Evolutionary conservation across 2,797 vertebrate genomes (phyloP).

Genomic region (Spheniscus humboldti): DNA sequence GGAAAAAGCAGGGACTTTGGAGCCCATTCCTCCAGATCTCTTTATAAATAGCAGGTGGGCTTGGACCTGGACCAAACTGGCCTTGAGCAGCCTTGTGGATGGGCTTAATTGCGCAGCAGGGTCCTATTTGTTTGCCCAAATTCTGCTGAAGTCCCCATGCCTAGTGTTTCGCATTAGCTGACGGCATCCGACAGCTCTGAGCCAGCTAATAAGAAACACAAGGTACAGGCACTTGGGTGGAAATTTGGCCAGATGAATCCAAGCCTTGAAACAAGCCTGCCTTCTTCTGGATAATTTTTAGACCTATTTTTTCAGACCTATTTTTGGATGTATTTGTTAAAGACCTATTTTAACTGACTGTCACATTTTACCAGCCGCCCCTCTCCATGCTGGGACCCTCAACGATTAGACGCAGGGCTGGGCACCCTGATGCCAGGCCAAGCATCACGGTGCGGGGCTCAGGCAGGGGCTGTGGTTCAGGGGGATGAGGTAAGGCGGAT

Average conservation of each 20-base stretch:
- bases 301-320: not conserved
- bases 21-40: not conserved
- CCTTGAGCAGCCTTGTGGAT: not conserved
- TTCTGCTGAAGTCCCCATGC: not conserved
- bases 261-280: not conserved
- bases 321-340: not conserved
- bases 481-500: not conserved
- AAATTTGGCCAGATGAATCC: not conserved
- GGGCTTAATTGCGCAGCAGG: conserved; percentile 19
- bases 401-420: too few species aligned
- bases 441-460: not conserved
- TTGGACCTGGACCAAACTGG: not conserved
- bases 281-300: not conserved
- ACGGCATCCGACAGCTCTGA: not conserved
- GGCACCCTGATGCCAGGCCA: not conserved
- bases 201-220: conserved; percentile 25
- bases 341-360: not conserved
- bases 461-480: not conserved
- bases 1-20: not conserved
- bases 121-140: conserved; percentile 1
- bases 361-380: not conserved
- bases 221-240: not conserved
- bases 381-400: not conserved
- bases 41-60: conserved; percentile 44
- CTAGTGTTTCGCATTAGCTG: conserved; percentile 20